Base-by-base conservation (phyloP, 2,888 invertebrate genomes). In the Dryocosmus kuriphilus region DNA sequence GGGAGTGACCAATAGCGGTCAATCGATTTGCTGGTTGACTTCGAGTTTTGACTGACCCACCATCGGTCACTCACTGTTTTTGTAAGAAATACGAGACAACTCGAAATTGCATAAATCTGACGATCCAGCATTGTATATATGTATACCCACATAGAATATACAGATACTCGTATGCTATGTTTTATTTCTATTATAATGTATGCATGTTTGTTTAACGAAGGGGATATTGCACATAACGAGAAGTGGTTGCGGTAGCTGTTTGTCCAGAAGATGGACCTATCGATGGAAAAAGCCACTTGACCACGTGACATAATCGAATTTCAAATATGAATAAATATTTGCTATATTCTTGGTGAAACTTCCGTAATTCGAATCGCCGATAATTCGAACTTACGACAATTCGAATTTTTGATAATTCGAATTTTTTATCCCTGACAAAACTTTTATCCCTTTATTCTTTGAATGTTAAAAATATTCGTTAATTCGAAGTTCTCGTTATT, bases 191-290 rank as follows among this genome's bases (percentile, higher is more conserved):
- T 79, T 80, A 74, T 85, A 88, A 89, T 89, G 79, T 87, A 88
- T 86, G 85, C 88, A 80, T 89, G 88, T 89, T 90, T 89, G 81
- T 84, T 87, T 87, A 86, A 84, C 82, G 80, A 73, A 81, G 81
- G 81, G 82, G 80, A 51, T 61, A 35, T 67, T 75, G 79, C 30
- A 32, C 73, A 77, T 71, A 74, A 38, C 27, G 67, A 74, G 63
- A 76, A 81, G 73, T 79, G 74, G 61, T 67, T 74, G 65, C 63
- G 41, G 41, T 41, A 41, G 14, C 65, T 88, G 88, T 88, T 88
- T 88, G 86, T 86, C 84, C 86, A 87, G 80, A 85, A 85, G 83
- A 88, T 86, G 86, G 85, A 79, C 84, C 79, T 41, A 80, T 74
- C 82, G 80, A 35, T 79, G 82, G 81, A 80, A 82, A 82, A 81